These are phyloP conservation scores for Leptinotarsa lineolata DNA, from an alignment of 1,140 invertebrate species.

Conservation along the genomic window DNA sequence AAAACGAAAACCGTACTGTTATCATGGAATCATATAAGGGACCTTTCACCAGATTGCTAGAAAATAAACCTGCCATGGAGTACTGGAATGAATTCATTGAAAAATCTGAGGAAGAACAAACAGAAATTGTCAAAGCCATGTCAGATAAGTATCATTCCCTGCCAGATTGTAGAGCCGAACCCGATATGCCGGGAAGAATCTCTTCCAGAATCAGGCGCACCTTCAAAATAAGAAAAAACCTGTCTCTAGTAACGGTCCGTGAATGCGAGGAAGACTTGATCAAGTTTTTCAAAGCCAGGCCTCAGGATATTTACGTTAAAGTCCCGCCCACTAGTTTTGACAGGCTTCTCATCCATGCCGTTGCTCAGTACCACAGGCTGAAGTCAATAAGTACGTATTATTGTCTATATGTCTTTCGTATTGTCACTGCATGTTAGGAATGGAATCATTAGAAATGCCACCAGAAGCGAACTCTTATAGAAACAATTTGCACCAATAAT, in stretches of 20 bases:
- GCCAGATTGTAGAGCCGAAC: neutral
- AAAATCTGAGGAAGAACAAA: constrained; percentile 47
- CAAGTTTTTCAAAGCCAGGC: constrained; percentile 44
- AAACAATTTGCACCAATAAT: too few relatives aligned
- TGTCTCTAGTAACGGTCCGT: constrained; percentile 42
- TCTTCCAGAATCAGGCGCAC: constrained; percentile 42
- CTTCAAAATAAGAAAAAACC: constrained; percentile 44
- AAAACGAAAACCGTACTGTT: constrained; percentile 35
- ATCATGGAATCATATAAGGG: constrained; percentile 45
- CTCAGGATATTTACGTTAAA: constrained; percentile 40
- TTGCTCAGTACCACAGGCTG: constrained; percentile 50
- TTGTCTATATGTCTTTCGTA: too few relatives aligned
- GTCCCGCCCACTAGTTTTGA: constrained; percentile 47
- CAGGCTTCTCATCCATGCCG: constrained; percentile 47
- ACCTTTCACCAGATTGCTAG: constrained; percentile 44
- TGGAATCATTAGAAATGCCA: too few relatives aligned
- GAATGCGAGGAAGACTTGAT: constrained; percentile 44
- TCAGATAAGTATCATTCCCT: constrained; percentile 6
- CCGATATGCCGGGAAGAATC: constrained; percentile 35
- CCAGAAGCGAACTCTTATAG: too few relatives aligned
- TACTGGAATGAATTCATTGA: constrained; percentile 47
- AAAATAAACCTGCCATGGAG: constrained; percentile 42
- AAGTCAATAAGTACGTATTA: constrained; percentile 43
- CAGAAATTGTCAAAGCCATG: constrained; percentile 39
- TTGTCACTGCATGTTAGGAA: too few relatives aligned